Evolutionary conservation across 2,888 invertebrate species (phyloP).

Genomic region (Cactoblastis cactorum): DNA sequence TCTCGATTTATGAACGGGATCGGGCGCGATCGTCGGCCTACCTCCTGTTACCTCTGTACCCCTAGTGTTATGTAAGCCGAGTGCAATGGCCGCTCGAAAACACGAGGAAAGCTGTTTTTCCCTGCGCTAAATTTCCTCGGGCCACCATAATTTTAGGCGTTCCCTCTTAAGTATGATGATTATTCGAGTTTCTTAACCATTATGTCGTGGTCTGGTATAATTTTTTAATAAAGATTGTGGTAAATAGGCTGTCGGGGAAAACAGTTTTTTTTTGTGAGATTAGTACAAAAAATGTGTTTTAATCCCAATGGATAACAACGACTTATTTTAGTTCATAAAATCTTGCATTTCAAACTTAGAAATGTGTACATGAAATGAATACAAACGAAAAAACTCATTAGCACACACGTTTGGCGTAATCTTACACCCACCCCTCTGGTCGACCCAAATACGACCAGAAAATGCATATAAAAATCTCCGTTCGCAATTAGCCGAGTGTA

Average conservation of each 20-base stretch:
- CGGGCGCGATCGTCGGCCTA: constrained; percentile 39
- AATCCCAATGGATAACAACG: background rate
- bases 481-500: constrained; percentile 56
- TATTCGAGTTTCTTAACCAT: constrained; percentile 35
- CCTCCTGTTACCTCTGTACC: constrained; percentile 67
- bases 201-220: constrained; percentile 31
- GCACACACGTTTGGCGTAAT: too few species aligned
- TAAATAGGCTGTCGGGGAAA: constrained; percentile 23
- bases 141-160: constrained; percentile 45
- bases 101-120: constrained; percentile 50
- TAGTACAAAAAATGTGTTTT: background rate
- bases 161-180: constrained; percentile 42
- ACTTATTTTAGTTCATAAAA: too few species aligned
- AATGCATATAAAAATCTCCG: constrained; percentile 58
- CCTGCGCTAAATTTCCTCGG: constrained; percentile 44
- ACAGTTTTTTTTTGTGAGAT: constrained; percentile 1
- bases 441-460: constrained; percentile 52
- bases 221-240: constrained; percentile 30
- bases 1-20: constrained; percentile 25
- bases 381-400: too few species aligned
- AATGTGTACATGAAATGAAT: too few species aligned
- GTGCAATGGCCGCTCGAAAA: constrained; percentile 74
- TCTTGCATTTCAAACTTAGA: too few species aligned
- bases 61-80: constrained; percentile 73
- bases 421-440: constrained; percentile 17